Base-by-base conservation (phyloP, 2,888 invertebrate genomes). In the Dimorphilus gyrociliatus region DNA sequence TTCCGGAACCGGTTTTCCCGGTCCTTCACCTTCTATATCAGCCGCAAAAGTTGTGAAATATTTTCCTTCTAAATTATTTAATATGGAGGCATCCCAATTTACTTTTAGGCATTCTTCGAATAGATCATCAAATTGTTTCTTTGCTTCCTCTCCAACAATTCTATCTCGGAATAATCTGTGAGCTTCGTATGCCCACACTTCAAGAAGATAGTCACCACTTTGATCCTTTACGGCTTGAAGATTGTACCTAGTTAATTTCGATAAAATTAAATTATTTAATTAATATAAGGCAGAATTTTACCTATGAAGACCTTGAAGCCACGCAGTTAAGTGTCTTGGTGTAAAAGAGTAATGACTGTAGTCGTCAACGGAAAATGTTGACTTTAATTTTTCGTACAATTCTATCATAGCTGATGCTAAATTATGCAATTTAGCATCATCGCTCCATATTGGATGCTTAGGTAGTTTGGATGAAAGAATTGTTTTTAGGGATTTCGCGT, bases 131-230 rank as follows among this genome's bases (percentile, higher is more conserved):
- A 77, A 78, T 48, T 69, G 68, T 10, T 63, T 57, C 34, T 70
- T 70, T 37, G 81, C 76, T 16, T 75, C 72, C 4, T 69, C 66
- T 13, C 69, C 71, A 2, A 73, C 70, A 15, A 86, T 63, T 25
- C 77, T 70, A 52, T 82, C 79, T 41, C 72, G 69, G 59, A 86
- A 85, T 50, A 78, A 69, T 36, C 75, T 66, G 34, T 72, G 64
- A 2, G 77, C 75, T 69, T 86, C 85, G 44, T 81, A 74, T 18
- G 71, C 64, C 43, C 80, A 67, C 3, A 76, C 73, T 74, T 80
- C 56, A 19, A 64, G 39, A 15, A 65, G 42, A 12, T 51, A 48
- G 36, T 56, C 60, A n/a, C n/a, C n/a, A n/a, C n/a, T n/a, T n/a
- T n/a, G n/a, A n/a, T n/a, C n/a, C n/a, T n/a, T n/a, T n/a, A n/a